Percentiles rank a stretch among this genome's conserved stretches.
Evolutionary conservation across 2,797 vertebrate species (phyloP).

Genomic region (Gallinago nigripennis): DNA sequence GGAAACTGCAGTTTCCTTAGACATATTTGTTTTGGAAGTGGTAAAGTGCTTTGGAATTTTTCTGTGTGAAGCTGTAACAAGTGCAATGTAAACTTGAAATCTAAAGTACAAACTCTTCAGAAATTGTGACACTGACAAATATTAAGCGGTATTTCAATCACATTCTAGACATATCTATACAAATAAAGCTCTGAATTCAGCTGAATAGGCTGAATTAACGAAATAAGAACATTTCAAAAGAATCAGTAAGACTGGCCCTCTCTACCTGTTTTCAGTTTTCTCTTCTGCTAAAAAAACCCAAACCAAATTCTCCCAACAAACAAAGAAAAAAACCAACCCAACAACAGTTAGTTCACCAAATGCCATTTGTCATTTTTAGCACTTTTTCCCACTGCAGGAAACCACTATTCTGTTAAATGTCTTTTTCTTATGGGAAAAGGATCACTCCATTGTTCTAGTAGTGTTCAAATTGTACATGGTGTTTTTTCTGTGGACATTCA

Average conservation of each 20-base stretch:
- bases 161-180: neutral
- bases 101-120: neutral
- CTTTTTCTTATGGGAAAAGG: neutral
- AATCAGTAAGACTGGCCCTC: neutral
- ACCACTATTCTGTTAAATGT: neutral
- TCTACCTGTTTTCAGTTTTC: neutral
- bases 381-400: fast-evolving
- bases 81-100: neutral
- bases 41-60: neutral
- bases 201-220: neutral
- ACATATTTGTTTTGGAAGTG: neutral
- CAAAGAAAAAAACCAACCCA: neutral
- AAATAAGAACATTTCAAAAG: neutral
- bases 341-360: neutral
- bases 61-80: neutral
- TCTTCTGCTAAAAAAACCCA: neutral
- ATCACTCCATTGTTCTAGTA: neutral
- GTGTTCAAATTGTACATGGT: neutral
- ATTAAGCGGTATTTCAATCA: neutral
- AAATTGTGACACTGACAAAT: neutral
- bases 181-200: neutral
- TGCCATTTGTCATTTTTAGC: neutral
- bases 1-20: neutral
- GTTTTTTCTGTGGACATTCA: neutral
- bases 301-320: fast-evolving